Conservation (phyloP, 2,888 invertebrate species). For the Cataglyphis livida region DNA sequence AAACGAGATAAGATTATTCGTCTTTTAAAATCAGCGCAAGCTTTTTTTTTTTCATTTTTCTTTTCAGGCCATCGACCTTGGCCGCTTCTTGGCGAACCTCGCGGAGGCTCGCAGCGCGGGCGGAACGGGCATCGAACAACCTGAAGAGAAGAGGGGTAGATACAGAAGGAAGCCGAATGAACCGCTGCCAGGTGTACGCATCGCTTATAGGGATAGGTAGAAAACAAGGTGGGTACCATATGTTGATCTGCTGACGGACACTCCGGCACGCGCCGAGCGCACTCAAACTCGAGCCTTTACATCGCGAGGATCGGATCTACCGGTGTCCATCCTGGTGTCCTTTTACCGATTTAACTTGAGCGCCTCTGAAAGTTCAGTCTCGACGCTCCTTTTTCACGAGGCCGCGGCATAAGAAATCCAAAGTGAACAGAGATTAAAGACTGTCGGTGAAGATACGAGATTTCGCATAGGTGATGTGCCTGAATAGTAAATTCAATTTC, state of each 20-base stretch:
- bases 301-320: conserved; percentile 73
- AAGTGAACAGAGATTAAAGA: conserved; percentile 1
- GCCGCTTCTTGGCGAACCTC: conserved; percentile 9
- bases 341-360: neutral
- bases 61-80: conserved; percentile 6
- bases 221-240: conserved; percentile 83
- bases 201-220: conserved; percentile 80
- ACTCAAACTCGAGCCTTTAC: conserved; percentile 82
- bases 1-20: neutral
- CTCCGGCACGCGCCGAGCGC: conserved; percentile 82
- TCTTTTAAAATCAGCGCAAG: neutral
- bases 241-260: conserved; percentile 83
- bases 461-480: conserved; percentile 30
- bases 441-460: neutral
- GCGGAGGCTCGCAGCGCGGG: conserved; percentile 35
- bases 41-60: neutral
- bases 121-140: conserved; percentile 39
- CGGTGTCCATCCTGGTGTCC: conserved; percentile 1
- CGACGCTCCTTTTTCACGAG: conserved; percentile 4
- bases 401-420: neutral
- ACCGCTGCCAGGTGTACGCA: conserved; percentile 73
- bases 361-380: neutral
- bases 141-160: conserved; percentile 68
- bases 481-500: neutral
- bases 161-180: conserved; percentile 64